These are phyloP conservation scores for Hemaris fuciformis DNA, from an alignment of 2,888 invertebrate species.

Conservation along the genomic window DNA sequence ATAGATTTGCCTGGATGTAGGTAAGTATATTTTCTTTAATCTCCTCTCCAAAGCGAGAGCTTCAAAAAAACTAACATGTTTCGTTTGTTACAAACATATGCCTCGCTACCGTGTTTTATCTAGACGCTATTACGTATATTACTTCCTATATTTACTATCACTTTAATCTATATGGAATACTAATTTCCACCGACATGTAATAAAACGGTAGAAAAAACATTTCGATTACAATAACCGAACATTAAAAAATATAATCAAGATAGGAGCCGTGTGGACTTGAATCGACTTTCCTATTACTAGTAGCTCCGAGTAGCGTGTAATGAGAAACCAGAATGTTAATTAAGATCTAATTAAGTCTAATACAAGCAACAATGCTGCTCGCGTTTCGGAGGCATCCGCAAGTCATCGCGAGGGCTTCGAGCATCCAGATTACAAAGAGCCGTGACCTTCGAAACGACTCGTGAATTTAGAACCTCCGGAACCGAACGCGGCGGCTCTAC, in stretches of 20 bases:
- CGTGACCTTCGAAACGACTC: conserved; percentile 48
- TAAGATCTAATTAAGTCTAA: conserved; percentile 81
- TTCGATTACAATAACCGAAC: conserved; percentile 29
- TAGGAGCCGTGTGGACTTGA: conserved; percentile 61
- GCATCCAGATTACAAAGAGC: conserved; percentile 51
- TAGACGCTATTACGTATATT: neutral
- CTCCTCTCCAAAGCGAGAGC: too few relatives aligned
- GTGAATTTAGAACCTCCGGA: conserved; percentile 15
- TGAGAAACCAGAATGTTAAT: conserved; percentile 81
- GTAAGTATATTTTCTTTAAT: too few relatives aligned
- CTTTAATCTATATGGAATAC: conserved; percentile 4
- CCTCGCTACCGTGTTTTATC: neutral
- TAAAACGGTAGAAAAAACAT: conserved; percentile 36
- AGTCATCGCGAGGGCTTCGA: conserved; percentile 70
- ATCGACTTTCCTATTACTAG: conserved; percentile 76
- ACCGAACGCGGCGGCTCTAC: conserved; percentile 38
- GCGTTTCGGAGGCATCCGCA: conserved; percentile 75
- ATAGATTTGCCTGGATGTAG: too few relatives aligned
- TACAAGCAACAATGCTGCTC: conserved; percentile 80
- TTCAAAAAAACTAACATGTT: too few relatives aligned
- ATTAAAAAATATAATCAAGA: conserved; percentile 64
- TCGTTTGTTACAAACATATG: too few relatives aligned
- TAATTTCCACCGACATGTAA: conserved; percentile 11
- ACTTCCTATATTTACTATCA: conserved; percentile 5
- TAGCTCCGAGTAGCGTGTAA: conserved; percentile 78